These are phyloP conservation scores for Crossocerus cetratus DNA, from an alignment of 2,888 invertebrate genomes.

Conservation along the genomic window DNA sequence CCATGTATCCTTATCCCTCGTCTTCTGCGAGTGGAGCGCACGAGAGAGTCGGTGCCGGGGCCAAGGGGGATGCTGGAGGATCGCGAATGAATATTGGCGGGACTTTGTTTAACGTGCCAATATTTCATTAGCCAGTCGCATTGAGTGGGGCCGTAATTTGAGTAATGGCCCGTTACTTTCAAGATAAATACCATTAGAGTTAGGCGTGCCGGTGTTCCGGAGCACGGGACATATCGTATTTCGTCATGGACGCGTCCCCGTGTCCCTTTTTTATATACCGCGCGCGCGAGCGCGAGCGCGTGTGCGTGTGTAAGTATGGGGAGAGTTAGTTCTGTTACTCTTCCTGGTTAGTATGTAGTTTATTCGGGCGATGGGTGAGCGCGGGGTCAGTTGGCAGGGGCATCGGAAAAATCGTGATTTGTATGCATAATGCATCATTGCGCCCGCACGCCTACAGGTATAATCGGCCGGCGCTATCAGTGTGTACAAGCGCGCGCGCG, in stretches of 20 bases:
- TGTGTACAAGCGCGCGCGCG: neutral
- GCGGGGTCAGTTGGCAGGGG: neutral
- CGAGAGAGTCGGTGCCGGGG: neutral
- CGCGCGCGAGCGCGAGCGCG: too few relatives aligned
- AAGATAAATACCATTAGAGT: constrained; percentile 3
- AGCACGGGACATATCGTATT: too few relatives aligned
- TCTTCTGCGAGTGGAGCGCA: too few relatives aligned
- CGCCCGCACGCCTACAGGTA: neutral
- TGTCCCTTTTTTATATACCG: neutral
- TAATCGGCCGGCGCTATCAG: neutral
- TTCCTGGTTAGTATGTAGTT: too few relatives aligned
- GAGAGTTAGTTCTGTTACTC: too few relatives aligned
- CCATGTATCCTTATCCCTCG: too few relatives aligned
- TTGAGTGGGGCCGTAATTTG: neutral
- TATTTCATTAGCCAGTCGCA: neutral
- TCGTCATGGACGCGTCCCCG: too few relatives aligned
- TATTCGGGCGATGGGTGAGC: too few relatives aligned
- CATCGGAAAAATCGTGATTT: neutral
- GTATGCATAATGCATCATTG: neutral
- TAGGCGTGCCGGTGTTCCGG: neutral
- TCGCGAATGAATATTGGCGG: neutral
- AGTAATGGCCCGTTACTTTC: neutral
- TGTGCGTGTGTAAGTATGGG: neutral
- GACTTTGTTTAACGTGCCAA: constrained; percentile 2
- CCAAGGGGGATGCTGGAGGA: neutral